Conservation (phyloP, 1,140 invertebrate genomes). For the Ceratosolen solmsi region DNA sequence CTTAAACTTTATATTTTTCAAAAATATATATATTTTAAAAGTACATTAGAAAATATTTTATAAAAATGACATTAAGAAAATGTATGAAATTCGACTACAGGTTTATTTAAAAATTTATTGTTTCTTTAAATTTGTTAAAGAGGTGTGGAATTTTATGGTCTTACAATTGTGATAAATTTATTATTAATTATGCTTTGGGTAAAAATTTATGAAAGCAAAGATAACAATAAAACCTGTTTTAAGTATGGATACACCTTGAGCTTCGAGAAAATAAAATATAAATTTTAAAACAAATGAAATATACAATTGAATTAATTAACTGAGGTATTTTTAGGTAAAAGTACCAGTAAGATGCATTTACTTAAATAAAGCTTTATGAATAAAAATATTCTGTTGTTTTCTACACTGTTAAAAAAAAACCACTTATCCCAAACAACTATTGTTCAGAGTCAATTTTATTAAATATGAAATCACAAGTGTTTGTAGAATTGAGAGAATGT, state of each 20-base stretch:
- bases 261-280: not conserved
- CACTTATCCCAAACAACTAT: conserved; percentile 24
- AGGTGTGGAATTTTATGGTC: conserved; percentile 16
- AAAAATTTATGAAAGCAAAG: conserved; percentile 30
- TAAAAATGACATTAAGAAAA: not conserved
- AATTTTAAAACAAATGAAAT: conserved; percentile 25
- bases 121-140: conserved; percentile 9
- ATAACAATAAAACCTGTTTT: conserved; percentile 30
- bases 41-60: conserved; percentile 22
- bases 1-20: not conserved
- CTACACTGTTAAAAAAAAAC: conserved; percentile 38
- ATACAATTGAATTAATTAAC: conserved; percentile 14
- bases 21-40: not conserved
- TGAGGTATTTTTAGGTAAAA: conserved; percentile 37
- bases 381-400: conserved; percentile 46
- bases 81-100: conserved; percentile 14
- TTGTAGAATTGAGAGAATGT: conserved; percentile 13
- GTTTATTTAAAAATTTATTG: conserved; percentile 13
- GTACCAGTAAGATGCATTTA: conserved; percentile 46
- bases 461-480: conserved; percentile 37
- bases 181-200: conserved; percentile 26
- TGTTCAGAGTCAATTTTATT: conserved; percentile 21
- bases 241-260: conserved; percentile 11
- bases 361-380: conserved; percentile 53
- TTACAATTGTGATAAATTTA: conserved; percentile 31